phyloP scores from a whole-genome alignment of 2,113 vertebrate species.

The Balaenoptera acutorostrata region DNA sequence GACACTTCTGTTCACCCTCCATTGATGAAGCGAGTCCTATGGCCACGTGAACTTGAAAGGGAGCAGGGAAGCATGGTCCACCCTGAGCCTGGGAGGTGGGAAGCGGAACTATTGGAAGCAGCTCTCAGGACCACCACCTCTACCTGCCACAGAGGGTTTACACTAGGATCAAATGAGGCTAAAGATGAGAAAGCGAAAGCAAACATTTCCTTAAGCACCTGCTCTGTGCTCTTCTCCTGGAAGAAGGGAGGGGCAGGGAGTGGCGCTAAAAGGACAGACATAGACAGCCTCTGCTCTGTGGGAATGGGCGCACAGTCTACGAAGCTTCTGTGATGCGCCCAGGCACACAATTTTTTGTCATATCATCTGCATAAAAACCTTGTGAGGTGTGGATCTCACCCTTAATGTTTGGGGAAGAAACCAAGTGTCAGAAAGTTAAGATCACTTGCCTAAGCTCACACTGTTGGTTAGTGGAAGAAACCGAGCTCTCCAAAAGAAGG shows the following conservation, averaged over 20 bases:
- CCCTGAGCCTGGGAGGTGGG: not conserved
- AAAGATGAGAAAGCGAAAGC: not conserved
- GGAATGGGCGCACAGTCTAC: not conserved
- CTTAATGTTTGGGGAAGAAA: not conserved
- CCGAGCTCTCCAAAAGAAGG: not conserved
- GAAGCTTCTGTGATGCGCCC: not conserved
- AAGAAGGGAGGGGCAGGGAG: not conserved
- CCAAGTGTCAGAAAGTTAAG: not conserved
- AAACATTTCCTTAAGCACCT: not conserved
- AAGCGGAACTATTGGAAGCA: accelerated
- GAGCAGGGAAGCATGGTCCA: not conserved
- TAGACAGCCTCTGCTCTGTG: not conserved
- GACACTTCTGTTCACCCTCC: not conserved
- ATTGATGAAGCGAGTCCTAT: not conserved
- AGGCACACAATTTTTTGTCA: not conserved
- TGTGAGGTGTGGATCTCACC: not conserved
- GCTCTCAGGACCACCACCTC: not conserved
- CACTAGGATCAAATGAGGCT: not conserved
- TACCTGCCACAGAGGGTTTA: not conserved
- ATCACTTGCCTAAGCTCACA: not conserved
- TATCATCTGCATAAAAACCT: no score
- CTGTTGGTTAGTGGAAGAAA: not conserved
- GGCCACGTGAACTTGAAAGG: not conserved
- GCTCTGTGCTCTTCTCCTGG: not conserved
- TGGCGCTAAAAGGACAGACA: not conserved